Conservation (phyloP, 2,888 invertebrate species). For the Pantelozetes paolii region DNA sequence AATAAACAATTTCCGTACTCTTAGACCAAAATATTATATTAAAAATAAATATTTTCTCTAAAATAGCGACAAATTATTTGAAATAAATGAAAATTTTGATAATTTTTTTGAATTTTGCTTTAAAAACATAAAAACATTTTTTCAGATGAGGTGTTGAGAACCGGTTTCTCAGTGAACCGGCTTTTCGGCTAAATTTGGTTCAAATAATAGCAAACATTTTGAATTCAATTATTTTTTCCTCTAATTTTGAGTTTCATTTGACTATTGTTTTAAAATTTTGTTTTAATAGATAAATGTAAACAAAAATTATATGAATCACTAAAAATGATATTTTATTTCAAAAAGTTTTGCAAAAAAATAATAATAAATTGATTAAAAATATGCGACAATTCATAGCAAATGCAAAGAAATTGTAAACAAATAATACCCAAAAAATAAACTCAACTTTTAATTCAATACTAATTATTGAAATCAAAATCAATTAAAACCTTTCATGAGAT, state of each 20-base stretch:
- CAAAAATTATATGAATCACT: too few species aligned
- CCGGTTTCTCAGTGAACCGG: conserved; percentile 13
- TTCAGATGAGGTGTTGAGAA: background rate
- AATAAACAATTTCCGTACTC: too few species aligned
- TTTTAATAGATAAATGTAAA: background rate
- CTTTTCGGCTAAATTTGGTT: background rate
- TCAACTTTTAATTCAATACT: background rate
- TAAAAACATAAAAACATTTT: too few species aligned
- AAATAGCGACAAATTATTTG: too few species aligned
- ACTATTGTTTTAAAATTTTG: too few species aligned
- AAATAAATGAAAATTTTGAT: too few species aligned
- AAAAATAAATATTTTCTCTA: too few species aligned
- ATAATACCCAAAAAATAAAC: background rate
- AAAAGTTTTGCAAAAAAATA: background rate
- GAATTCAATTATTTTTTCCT: too few species aligned
- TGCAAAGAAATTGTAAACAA: background rate
- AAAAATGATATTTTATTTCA: background rate
- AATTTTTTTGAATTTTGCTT: too few species aligned
- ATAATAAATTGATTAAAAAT: background rate
- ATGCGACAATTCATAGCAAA: too few species aligned
- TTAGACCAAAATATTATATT: too few species aligned
- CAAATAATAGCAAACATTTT: background rate
- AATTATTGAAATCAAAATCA: background rate
- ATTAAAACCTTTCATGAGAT: background rate
- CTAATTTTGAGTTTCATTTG: too few species aligned